Percentiles rank a stretch among this genome's conserved stretches.
These are phyloP conservation scores for Drosophila lacertosa DNA, from an alignment of 1,140 invertebrate genomes.

Conservation along the genomic window DNA sequence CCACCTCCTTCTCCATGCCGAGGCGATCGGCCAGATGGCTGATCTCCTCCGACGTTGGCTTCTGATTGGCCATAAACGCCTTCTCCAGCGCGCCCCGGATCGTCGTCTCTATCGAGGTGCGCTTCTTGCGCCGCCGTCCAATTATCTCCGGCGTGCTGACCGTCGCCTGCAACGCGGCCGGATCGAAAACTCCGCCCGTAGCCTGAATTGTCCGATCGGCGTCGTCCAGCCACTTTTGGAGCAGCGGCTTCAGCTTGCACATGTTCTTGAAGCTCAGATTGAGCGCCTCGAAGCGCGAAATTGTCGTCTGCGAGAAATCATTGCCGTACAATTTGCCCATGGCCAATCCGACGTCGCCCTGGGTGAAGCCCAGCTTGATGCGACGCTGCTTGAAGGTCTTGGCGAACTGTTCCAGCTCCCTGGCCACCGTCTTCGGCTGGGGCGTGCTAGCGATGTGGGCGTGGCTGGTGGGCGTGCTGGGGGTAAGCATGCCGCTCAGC, in stretches of 20 bases:
- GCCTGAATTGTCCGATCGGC: slow-evolving; percentile 95
- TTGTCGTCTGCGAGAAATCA: slow-evolving; percentile 99
- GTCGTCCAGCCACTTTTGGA: slow-evolving; percentile 99
- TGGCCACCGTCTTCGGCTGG: slow-evolving; percentile 84
- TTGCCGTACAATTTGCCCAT: slow-evolving; percentile 99
- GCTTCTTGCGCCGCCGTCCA: slow-evolving; percentile 96
- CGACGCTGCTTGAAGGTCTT: slow-evolving; percentile 98
- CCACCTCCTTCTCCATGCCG: slow-evolving; percentile 98
- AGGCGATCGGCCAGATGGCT: slow-evolving; percentile 94
- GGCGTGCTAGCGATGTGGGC: slow-evolving; percentile 75
- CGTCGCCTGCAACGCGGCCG: slow-evolving; percentile 90
- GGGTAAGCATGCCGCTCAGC: slow-evolving; percentile 85
- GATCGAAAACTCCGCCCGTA: slow-evolving; percentile 86
- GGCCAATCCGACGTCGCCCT: slow-evolving; percentile 98
- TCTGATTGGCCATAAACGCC: slow-evolving; percentile 97
- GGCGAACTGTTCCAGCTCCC: slow-evolving; percentile 97
- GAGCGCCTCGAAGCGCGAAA: slow-evolving; percentile 98
- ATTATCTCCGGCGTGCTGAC: slow-evolving; percentile 93
- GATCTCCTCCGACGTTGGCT: slow-evolving; percentile 98
- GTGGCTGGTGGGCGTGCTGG: slow-evolving; percentile 86
- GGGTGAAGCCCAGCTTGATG: slow-evolving; percentile 98
- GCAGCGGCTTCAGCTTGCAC: slow-evolving; percentile 98
- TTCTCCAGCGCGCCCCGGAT: slow-evolving; percentile 97
- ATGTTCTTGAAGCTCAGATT: slow-evolving; percentile 99
- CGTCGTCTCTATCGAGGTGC: slow-evolving; percentile 98